Evolutionary conservation across 2,797 vertebrate genomes (phyloP).

Genomic region (Iguana delicatissima): DNA sequence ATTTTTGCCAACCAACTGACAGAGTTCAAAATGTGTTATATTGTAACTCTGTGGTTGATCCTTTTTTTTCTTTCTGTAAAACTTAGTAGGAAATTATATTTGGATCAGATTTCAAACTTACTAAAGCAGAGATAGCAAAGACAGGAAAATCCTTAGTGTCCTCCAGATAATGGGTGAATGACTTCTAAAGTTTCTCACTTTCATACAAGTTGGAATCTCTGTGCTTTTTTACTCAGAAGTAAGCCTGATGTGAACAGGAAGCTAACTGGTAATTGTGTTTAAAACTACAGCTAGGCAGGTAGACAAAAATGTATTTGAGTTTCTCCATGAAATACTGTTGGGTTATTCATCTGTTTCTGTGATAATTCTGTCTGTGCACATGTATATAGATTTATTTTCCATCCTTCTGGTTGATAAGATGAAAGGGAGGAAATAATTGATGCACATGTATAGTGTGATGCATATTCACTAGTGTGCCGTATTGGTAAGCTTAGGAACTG

Average conservation of each 20-base stretch:
- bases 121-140: conserved; percentile 67
- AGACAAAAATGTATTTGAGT: background rate
- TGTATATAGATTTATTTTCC: background rate
- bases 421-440: background rate
- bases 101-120: conserved; percentile 62
- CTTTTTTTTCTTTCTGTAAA: conserved; percentile 1
- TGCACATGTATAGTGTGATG: too few species aligned
- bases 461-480: too few species aligned
- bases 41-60: background rate
- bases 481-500: background rate
- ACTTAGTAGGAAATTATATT: conserved; percentile 16
- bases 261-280: background rate
- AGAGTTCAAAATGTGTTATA: background rate
- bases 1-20: background rate
- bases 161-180: background rate
- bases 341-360: too few species aligned
- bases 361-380: background rate
- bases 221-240: background rate
- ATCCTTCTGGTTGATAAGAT: background rate
- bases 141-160: conserved; percentile 38
- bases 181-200: background rate
- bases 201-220: background rate
- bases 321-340: background rate
- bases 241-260: background rate
- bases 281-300: background rate